Conservation (phyloP, 2,113 vertebrate species). For the Bufo gargarizans region DNA sequence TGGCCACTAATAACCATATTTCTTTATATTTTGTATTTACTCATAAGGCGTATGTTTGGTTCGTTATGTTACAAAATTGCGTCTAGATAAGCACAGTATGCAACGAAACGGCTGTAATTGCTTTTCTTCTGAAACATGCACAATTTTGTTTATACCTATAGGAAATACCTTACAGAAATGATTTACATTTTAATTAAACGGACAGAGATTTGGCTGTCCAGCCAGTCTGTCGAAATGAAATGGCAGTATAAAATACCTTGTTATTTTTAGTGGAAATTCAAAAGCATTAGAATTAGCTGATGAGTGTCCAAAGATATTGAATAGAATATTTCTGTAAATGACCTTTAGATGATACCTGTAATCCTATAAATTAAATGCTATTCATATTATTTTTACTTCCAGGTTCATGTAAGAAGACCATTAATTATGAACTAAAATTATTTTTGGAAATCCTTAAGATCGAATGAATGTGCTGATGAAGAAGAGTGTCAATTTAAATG, state of each 20-base stretch:
- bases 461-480: slow-evolving; percentile 18
- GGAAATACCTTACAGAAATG: slow-evolving; percentile 35
- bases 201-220: slow-evolving; percentile 30
- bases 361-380: slow-evolving; percentile 53
- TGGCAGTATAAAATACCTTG: slow-evolving; percentile 41
- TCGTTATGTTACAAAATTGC: not conserved
- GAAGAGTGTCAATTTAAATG: not conserved
- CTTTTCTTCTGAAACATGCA: slow-evolving; percentile 24
- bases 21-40: not conserved
- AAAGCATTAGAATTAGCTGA: slow-evolving; percentile 44
- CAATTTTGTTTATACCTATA: slow-evolving; percentile 12
- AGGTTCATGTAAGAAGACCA: slow-evolving; percentile 26
- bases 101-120: not conserved
- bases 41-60: too few species aligned
- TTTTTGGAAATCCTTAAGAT: slow-evolving; percentile 23
- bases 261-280: slow-evolving; percentile 46
- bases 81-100: not conserved
- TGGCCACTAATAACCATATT: not conserved
- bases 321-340: slow-evolving; percentile 37
- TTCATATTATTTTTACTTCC: slow-evolving; percentile 34
- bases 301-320: slow-evolving; percentile 33
- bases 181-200: slow-evolving; percentile 51
- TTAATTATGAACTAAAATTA: slow-evolving; percentile 48
- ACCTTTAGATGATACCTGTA: slow-evolving; percentile 52
- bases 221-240: not conserved